phyloP scores from a whole-genome alignment of 2,797 vertebrate species.

The Thripadectes ignobilis region DNA sequence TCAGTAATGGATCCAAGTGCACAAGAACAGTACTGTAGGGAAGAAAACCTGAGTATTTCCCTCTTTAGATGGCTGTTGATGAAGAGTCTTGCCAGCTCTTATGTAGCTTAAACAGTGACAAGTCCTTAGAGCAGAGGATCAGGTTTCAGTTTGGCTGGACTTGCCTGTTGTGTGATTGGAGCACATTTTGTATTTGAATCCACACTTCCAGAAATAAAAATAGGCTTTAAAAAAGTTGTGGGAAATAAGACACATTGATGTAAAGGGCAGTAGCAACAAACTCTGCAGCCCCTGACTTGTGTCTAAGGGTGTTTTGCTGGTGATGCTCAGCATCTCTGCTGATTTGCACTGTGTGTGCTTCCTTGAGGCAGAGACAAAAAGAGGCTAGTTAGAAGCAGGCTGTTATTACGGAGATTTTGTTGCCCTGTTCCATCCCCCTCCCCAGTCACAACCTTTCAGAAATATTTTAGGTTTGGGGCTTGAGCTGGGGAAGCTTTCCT shows the following conservation, averaged over 20 bases:
- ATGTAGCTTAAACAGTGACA: background rate
- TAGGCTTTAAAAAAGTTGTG: background rate
- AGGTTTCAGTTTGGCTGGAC: background rate
- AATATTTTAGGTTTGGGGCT: constrained; percentile 44
- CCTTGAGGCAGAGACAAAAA: background rate
- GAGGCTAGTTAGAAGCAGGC: background rate
- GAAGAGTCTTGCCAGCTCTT: background rate
- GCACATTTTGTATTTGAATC: background rate
- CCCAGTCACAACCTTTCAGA: constrained; percentile 20
- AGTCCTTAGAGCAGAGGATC: background rate
- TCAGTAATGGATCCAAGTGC: constrained; percentile 51
- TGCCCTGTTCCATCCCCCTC: background rate
- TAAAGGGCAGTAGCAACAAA: background rate
- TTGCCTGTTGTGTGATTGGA: background rate
- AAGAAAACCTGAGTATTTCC: background rate
- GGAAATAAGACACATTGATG: background rate
- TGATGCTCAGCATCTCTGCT: background rate
- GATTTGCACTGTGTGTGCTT: background rate
- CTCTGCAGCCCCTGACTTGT: background rate
- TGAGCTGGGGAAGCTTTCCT: constrained; percentile 51
- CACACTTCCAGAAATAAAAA: background rate
- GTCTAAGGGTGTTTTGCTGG: background rate
- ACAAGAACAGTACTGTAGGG: background rate
- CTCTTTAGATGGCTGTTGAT: background rate
- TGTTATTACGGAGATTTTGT: background rate